phyloP scores from a whole-genome alignment of 2,888 invertebrate genomes.

The Dynastes maya region DNA sequence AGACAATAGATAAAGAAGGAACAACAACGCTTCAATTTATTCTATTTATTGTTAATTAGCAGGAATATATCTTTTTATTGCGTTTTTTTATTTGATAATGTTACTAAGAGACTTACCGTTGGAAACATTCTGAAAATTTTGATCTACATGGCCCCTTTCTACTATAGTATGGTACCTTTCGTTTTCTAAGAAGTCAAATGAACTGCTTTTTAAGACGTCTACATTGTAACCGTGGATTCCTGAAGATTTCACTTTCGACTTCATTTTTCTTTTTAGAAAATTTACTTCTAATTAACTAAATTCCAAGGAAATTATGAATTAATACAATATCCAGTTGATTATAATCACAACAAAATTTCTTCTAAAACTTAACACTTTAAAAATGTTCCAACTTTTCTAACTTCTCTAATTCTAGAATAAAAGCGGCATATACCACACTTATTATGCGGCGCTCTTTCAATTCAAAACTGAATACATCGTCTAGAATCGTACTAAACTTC shows the following conservation, averaged over 20 bases:
- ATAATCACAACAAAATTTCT: neutral
- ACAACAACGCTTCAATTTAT: neutral
- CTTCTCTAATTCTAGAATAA: neutral
- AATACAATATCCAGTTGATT: no score
- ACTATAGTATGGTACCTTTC: slow-evolving; percentile 59
- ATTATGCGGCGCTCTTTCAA: no score
- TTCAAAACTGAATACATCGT: no score
- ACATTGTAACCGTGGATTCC: slow-evolving; percentile 45
- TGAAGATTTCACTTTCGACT: slow-evolving; percentile 48
- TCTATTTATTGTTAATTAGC: neutral
- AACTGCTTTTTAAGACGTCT: slow-evolving; percentile 62
- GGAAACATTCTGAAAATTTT: slow-evolving; percentile 9
- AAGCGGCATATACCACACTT: neutral
- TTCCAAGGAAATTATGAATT: no score
- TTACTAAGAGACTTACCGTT: slow-evolving; percentile 12
- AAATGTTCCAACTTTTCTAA: neutral
- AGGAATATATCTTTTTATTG: neutral
- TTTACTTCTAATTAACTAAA: neutral
- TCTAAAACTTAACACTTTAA: neutral
- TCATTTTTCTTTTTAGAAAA: slow-evolving; percentile 33
- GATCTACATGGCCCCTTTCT: slow-evolving; percentile 42
- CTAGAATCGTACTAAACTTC: no score
- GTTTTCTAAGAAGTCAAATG: slow-evolving; percentile 62
- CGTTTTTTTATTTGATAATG: no score
- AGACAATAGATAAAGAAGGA: neutral